phyloP scores from a whole-genome alignment of 1,140 invertebrate species.

The Sminthurides bifidus region DNA sequence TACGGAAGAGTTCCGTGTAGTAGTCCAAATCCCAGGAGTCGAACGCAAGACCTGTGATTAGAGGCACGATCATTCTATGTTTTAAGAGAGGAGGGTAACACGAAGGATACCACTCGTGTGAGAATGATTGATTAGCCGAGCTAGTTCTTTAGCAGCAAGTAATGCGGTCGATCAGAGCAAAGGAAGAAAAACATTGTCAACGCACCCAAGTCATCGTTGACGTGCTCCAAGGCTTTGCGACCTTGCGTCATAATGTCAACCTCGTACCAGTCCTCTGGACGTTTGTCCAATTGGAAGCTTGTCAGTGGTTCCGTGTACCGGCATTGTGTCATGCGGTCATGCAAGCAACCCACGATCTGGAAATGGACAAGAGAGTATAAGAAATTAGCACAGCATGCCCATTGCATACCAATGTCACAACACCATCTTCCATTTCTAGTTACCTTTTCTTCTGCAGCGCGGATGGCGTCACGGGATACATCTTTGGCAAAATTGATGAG shows the following conservation, averaged over 20 bases:
- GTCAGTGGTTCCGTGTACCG: slow-evolving; percentile 54
- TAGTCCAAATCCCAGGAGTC: slow-evolving; percentile 77
- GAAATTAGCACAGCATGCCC: background rate
- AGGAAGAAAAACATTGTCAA: background rate
- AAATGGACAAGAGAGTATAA: background rate
- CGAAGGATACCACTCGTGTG: too few species aligned
- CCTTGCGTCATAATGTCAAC: slow-evolving; percentile 70
- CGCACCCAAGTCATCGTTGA: slow-evolving; percentile 72
- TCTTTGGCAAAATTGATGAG: slow-evolving; percentile 43
- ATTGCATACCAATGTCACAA: background rate
- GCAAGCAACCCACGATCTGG: slow-evolving; percentile 49
- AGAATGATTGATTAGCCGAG: too few species aligned
- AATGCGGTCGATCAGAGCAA: too few species aligned
- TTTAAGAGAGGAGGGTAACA: too few species aligned
- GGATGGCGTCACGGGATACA: slow-evolving; percentile 24
- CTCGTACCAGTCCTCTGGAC: slow-evolving; percentile 61
- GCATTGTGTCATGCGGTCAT: slow-evolving; percentile 76
- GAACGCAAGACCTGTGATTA: slow-evolving; percentile 59
- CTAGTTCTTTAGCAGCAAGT: too few species aligned
- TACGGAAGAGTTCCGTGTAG: slow-evolving; percentile 67
- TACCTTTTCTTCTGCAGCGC: slow-evolving; percentile 38
- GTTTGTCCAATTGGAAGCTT: slow-evolving; percentile 52
- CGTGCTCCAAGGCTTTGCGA: slow-evolving; percentile 61
- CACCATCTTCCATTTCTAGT: background rate
- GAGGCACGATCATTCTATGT: too few species aligned